These are phyloP conservation scores for Heliconius nattereri DNA, from an alignment of 1,140 invertebrate species.

Conservation along the genomic window DNA sequence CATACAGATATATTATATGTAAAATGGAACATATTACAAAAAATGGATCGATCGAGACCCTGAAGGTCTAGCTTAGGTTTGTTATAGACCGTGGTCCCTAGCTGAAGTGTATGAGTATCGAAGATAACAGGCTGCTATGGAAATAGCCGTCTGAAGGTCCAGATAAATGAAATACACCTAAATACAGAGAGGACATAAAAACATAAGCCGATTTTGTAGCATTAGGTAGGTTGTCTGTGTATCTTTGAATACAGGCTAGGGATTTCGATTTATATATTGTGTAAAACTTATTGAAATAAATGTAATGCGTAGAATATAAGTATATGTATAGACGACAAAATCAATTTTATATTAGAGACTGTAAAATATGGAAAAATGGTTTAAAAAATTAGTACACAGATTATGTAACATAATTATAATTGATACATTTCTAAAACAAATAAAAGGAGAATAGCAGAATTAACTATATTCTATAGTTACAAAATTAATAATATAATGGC, in stretches of 20 bases:
- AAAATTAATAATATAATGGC: too few relatives aligned
- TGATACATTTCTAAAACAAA: too few relatives aligned
- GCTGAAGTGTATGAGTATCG: slow-evolving; percentile 35
- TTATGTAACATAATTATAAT: too few relatives aligned
- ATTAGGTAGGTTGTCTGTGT: slow-evolving; percentile 18
- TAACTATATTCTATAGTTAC: too few relatives aligned
- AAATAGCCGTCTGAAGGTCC: slow-evolving; percentile 39
- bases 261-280: background rate
- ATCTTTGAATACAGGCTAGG: slow-evolving; percentile 27
- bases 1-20: too few relatives aligned
- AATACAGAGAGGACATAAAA: slow-evolving; percentile 35
- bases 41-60: background rate
- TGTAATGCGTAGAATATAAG: too few relatives aligned
- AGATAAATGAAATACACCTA: slow-evolving; percentile 38
- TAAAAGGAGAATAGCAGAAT: too few relatives aligned
- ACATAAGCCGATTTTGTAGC: slow-evolving; percentile 38
- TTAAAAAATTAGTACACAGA: too few relatives aligned
- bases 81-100: slow-evolving; percentile 23
- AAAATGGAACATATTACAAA: background rate
- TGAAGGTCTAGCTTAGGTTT: slow-evolving; percentile 18
- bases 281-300: too few relatives aligned
- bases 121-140: slow-evolving; percentile 40
- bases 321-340: too few relatives aligned
- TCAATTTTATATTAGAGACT: too few relatives aligned
- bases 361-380: too few relatives aligned